Base-by-base conservation (phyloP, 92 coral and sea anemone species). In the Epizoanthus illoricatus region DNA sequence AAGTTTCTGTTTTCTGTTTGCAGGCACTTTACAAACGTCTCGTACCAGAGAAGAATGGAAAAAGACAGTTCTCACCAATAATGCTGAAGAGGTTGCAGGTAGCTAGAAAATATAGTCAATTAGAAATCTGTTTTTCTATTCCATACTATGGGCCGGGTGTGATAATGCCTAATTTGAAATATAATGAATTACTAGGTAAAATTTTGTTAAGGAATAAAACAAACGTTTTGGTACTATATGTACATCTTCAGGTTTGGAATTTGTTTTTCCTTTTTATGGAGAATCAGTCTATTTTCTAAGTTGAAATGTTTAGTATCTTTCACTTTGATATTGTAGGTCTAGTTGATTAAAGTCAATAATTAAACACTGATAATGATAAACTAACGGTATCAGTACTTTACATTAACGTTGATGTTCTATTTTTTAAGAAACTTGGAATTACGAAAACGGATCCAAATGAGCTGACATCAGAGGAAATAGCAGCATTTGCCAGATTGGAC, bases 31-130 rank as follows among this genome's bases (percentile, higher is more conserved):
- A 85, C 65, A 88, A 80, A 66, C 85, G 99, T 70, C 94, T 96
- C 57, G 98, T 91, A 9, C 99, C 98, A 7, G 93, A 85, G 87
- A 91, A 93, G 78, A 80, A 85, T 47, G 99, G 99, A 18, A 96
- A 91, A 82, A 91, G 93, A 64, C 84, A 84, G 9, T 96, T 96
- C 67, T 82, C 98, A n/a, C 85, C 86, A 43, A 83, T 93, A 43
- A 93, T 96, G 99, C 56, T 93, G 54, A 88, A 87, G 62, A 69
- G 99, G 62, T 87, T 96, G 5, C 90, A 96, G 99, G 99, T 96
- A 80, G 74, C 23, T 39, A 49, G 56, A n/a, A n/a, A n/a, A n/a
- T 49, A 49, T 49, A 49, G 15, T 49, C 9, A 49, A 8, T 20
- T 2, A 80, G 11, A 64, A 9, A 2, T 24, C 20, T 79, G 18